A percentile compares a stretch with the other conserved stretches of the same genome.
These are phyloP conservation scores for Drosophila guanche DNA, from an alignment of 1,140 invertebrate species.

Conservation along the genomic window DNA sequence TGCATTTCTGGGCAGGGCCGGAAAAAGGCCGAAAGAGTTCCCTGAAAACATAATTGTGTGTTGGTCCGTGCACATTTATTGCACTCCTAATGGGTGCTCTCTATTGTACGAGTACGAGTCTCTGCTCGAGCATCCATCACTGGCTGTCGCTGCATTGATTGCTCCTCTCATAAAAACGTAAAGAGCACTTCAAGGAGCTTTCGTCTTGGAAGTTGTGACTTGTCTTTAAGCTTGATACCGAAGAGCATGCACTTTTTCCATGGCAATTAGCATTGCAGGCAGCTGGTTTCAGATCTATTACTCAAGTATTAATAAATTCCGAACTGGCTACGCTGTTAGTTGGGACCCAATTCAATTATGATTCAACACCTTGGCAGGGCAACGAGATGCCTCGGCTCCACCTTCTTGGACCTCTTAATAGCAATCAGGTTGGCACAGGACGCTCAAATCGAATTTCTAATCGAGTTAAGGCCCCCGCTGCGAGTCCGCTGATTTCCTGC, in stretches of 20 bases:
- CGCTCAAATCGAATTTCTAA: constrained; percentile 61
- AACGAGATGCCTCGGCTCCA: not conserved
- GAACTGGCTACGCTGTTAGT: constrained; percentile 71
- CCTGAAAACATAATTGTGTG: not conserved
- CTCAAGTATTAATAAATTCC: not conserved
- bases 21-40: not conserved
- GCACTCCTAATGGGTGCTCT: constrained; percentile 24
- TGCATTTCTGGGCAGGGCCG: constrained; percentile 17
- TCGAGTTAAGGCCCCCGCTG: constrained; percentile 37
- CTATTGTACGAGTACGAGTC: not conserved
- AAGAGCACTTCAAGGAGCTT: constrained; percentile 42
- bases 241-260: not conserved
- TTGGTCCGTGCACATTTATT: constrained; percentile 40
- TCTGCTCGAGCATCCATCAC: constrained; percentile 29
- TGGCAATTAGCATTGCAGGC: not conserved
- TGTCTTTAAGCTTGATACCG: not conserved
- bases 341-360: constrained; percentile 66
- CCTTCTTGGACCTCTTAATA: constrained; percentile 54
- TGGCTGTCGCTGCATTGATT: constrained; percentile 52
- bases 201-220: not conserved
- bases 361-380: constrained; percentile 25
- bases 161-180: constrained; percentile 51
- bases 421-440: constrained; percentile 60
- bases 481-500: constrained; percentile 1
- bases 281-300: not conserved